phyloP scores from a whole-genome alignment of 2,113 vertebrate genomes.

The Triplophysa tibetana region DNA sequence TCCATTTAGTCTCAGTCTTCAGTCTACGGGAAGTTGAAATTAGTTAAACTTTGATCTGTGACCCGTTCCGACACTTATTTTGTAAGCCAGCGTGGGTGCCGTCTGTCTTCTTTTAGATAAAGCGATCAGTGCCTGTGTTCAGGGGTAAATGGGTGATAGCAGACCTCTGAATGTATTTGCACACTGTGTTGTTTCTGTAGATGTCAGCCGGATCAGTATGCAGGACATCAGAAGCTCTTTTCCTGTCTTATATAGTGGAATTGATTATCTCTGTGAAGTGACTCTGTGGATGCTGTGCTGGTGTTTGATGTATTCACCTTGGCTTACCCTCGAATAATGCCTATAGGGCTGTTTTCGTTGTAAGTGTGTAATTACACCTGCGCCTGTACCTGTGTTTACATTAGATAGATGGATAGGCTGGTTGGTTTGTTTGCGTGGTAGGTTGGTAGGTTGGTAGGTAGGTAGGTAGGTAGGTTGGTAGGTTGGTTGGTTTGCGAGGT shows the following conservation, averaged over 20 bases:
- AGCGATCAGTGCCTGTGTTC: not conserved
- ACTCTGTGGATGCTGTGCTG: slow-evolving; percentile 1
- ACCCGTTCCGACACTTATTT: not conserved
- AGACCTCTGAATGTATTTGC: slow-evolving; percentile 10
- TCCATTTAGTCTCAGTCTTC: not conserved
- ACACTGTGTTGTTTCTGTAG: not conserved
- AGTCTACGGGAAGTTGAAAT: not conserved
- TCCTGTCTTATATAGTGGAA: slow-evolving; percentile 19
- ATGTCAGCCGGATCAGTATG: slow-evolving; percentile 39
- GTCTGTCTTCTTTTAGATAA: not conserved
- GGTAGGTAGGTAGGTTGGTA: too few relatives aligned
- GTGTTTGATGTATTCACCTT: slow-evolving; percentile 35
- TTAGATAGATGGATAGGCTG: too few relatives aligned
- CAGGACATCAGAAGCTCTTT: slow-evolving; percentile 22
- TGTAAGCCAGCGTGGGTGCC: not conserved
- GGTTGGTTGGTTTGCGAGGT: too few relatives aligned
- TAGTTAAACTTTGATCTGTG: not conserved
- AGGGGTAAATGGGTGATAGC: slow-evolving; percentile 14
- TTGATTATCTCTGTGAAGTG: slow-evolving; percentile 38
- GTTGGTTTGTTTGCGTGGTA: too few relatives aligned
- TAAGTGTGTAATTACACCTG: not conserved
- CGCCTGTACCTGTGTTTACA: not conserved
- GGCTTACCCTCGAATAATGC: slow-evolving; percentile 31
- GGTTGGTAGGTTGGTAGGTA: too few relatives aligned
- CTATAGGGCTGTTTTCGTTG: slow-evolving; percentile 19